Conservation (phyloP, 2,888 invertebrate species). For the Baccha elongata region DNA sequence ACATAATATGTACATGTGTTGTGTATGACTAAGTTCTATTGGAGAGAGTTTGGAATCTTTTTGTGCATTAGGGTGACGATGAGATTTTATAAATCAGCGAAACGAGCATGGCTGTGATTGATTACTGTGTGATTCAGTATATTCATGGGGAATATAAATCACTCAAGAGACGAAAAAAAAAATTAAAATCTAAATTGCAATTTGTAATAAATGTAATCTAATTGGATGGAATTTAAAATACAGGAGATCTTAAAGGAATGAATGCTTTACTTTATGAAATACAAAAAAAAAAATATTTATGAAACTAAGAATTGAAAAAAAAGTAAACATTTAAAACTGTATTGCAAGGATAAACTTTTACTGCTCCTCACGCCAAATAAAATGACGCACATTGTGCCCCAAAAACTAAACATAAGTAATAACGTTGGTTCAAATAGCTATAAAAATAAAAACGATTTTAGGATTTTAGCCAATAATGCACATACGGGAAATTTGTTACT, state of each 20-base stretch:
- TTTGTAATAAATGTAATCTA: conserved; percentile 22
- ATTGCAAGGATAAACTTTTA: too few relatives aligned
- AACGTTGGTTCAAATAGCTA: too few relatives aligned
- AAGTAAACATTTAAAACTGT: too few relatives aligned
- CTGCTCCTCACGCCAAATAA: too few relatives aligned
- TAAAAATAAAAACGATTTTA: too few relatives aligned
- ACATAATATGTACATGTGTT: conserved; percentile 13
- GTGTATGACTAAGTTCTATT: conserved; percentile 20
- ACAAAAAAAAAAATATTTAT: too few relatives aligned
- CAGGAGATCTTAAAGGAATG: not conserved
- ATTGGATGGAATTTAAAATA: conserved; percentile 39
- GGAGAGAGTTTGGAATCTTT: conserved; percentile 4
- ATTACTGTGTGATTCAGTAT: conserved; percentile 59
- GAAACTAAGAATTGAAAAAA: too few relatives aligned
- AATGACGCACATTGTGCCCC: too few relatives aligned
- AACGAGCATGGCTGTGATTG: conserved; percentile 63
- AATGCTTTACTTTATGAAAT: conserved; percentile 4
- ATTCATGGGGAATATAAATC: conserved; percentile 61
- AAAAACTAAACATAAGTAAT: too few relatives aligned
- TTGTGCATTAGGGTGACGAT: conserved; percentile 43
- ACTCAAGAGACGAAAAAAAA: conserved; percentile 40
- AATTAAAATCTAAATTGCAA: conserved; percentile 29
- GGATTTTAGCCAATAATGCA: too few relatives aligned
- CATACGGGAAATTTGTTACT: too few relatives aligned
- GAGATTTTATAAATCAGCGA: conserved; percentile 60